A percentile compares a stretch with the other conserved stretches of the same genome.
These are phyloP conservation scores for Sebastes jordani DNA, from an alignment of 2,797 vertebrate species.

Conservation along the genomic window DNA sequence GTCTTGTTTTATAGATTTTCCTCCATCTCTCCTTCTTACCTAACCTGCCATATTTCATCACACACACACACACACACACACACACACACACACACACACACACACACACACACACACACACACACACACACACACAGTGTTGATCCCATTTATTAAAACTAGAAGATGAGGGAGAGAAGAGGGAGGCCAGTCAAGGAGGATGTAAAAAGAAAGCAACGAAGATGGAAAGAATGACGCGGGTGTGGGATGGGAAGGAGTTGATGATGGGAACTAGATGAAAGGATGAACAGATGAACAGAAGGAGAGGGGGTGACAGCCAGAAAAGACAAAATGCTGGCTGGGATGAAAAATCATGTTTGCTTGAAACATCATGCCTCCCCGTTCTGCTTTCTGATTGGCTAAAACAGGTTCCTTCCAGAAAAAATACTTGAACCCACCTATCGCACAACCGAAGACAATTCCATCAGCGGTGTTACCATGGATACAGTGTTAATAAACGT, in stretches of 20 bases:
- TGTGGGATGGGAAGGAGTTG: neutral
- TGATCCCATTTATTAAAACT: neutral
- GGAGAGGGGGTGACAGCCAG: slow-evolving; percentile 14
- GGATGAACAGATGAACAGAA: slow-evolving; percentile 18
- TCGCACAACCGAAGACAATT: slow-evolving; percentile 24
- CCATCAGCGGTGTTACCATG: slow-evolving; percentile 41
- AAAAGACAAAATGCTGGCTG: neutral
- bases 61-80: neutral
- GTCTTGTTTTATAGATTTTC: neutral
- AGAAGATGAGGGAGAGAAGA: neutral
- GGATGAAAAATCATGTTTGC: slow-evolving; percentile 50
- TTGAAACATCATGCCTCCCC: slow-evolving; percentile 26
- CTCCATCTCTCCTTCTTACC: neutral
- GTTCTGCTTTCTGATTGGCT: slow-evolving; percentile 47
- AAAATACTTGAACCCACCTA: slow-evolving; percentile 32
- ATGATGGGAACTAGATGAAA: slow-evolving; percentile 21
- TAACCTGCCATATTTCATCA: neutral
- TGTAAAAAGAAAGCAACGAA: neutral
- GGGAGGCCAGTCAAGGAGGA: neutral
- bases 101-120: neutral
- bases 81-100: neutral
- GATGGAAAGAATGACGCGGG: neutral
- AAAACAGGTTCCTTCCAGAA: slow-evolving; percentile 37
- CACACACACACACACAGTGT: neutral
- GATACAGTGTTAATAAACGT: slow-evolving; percentile 41